phyloP scores from a whole-genome alignment of 2,797 vertebrate species.

The Xyrichtys novacula region DNA sequence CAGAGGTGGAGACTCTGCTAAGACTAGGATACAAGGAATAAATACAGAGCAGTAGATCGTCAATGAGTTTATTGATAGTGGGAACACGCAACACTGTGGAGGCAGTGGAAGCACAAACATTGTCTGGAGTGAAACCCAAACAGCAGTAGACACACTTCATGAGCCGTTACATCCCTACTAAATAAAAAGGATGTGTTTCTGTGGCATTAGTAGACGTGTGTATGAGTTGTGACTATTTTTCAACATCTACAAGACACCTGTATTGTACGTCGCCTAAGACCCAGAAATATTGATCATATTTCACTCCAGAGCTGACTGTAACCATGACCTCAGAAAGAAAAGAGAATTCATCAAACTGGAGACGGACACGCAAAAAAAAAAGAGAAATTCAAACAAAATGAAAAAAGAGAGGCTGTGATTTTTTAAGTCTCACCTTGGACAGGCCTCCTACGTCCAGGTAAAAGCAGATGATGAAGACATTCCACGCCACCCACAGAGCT shows the following conservation, averaged over 20 bases:
- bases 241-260: not conserved
- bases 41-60: no score
- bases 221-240: not conserved
- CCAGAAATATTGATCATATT: conserved; percentile 23
- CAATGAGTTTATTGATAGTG: no score
- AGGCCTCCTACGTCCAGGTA: conserved; percentile 94
- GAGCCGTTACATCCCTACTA: not conserved
- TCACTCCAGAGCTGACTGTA: conserved; percentile 7
- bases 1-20: no score
- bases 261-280: conserved; percentile 6
- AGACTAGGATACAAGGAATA: no score
- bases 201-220: not conserved
- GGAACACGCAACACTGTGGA: no score
- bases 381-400: no score
- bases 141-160: no score
- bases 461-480: conserved; percentile 94
- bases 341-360: conserved; percentile 21
- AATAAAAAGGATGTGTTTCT: not conserved
- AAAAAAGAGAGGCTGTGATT: no score
- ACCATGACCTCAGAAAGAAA: conserved; percentile 18
- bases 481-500: conserved; percentile 94
- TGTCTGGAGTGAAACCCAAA: no score
- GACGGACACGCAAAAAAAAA: not conserved
- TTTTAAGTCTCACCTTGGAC: conserved; percentile 87
- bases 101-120: no score